A percentile compares a stretch with the other conserved stretches of the same genome.
phyloP scores from a whole-genome alignment of 2,888 invertebrate species.

The Cosmia trapezina region DNA sequence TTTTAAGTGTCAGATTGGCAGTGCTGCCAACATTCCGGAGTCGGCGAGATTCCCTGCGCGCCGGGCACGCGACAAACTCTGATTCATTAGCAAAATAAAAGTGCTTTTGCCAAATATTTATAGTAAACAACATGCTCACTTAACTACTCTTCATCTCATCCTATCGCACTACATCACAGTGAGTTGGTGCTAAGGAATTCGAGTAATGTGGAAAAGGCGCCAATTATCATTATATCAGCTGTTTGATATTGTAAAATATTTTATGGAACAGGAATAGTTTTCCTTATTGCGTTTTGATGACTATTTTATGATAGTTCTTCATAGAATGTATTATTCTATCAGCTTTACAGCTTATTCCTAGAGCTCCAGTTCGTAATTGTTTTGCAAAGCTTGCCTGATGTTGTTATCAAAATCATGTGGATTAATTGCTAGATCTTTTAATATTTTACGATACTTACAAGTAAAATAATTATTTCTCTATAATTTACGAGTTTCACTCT shows the following conservation, averaged over 20 bases:
- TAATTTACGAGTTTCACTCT: neutral
- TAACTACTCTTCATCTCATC: constrained; percentile 52
- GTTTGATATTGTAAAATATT: constrained; percentile 50
- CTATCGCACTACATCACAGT: constrained; percentile 35
- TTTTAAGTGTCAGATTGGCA: constrained; percentile 68
- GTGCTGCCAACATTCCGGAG: constrained; percentile 68
- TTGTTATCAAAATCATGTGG: neutral
- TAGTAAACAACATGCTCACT: constrained; percentile 63
- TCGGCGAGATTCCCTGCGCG: constrained; percentile 65
- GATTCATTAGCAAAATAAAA: constrained; percentile 73
- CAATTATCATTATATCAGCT: constrained; percentile 47
- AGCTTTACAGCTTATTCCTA: constrained; percentile 4
- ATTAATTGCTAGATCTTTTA: neutral
- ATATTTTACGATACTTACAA: neutral
- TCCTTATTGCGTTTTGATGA: constrained; percentile 50
- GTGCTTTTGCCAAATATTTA: constrained; percentile 70
- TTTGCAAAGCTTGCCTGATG: neutral
- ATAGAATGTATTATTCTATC: constrained; percentile 24
- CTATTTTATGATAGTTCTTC: constrained; percentile 28
- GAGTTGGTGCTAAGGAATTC: constrained; percentile 56
- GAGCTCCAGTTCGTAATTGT: neutral
- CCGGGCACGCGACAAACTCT: constrained; percentile 64
- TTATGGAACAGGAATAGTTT: constrained; percentile 38
- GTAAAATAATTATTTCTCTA: neutral
- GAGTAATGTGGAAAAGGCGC: constrained; percentile 47